Conservation (phyloP, 2,113 vertebrate genomes). For the Grus americana region DNA sequence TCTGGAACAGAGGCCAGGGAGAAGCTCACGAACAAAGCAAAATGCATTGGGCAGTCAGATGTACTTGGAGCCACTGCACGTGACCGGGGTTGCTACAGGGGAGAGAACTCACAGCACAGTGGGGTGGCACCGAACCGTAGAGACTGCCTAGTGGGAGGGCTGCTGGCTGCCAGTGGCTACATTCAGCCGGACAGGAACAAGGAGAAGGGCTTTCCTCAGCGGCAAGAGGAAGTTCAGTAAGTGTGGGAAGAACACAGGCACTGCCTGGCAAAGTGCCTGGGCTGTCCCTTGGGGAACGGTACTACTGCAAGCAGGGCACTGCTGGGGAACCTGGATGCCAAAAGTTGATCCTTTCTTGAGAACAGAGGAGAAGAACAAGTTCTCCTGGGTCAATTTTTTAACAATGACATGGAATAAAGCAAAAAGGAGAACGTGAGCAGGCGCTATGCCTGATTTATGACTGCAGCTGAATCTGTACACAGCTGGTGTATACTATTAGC, state of each 20-base stretch:
- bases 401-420: neutral
- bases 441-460: neutral
- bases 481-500: neutral
- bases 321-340: neutral
- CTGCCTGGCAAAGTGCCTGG: neutral
- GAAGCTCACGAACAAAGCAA: neutral
- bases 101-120: accelerated
- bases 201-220: neutral
- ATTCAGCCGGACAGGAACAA: neutral
- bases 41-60: accelerated
- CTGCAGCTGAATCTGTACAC: neutral
- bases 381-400: neutral
- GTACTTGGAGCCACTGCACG: neutral
- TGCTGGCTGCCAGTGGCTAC: neutral
- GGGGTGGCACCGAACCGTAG: neutral
- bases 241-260: neutral
- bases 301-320: neutral
- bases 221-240: neutral
- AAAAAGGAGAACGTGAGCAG: neutral
- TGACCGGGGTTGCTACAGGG: neutral
- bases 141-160: neutral
- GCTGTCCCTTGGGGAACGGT: neutral
- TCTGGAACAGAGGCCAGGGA: neutral
- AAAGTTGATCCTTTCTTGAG: neutral
- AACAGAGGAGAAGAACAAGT: neutral